phyloP scores from a whole-genome alignment of 64 coral and sea anemone species.

The Montipora sp. region DNA sequence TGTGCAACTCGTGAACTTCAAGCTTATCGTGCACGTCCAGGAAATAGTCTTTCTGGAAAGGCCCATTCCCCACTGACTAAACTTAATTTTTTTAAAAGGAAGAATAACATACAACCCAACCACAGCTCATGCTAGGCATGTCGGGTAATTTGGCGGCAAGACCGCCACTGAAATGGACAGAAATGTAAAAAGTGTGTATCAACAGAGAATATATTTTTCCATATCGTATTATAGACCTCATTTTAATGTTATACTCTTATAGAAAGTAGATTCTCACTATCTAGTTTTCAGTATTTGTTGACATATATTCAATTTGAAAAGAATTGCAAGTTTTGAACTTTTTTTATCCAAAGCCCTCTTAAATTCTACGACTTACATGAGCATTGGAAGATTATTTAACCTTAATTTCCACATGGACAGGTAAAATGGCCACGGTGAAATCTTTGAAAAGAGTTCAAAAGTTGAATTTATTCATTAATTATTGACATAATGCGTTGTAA shows the following conservation, averaged over 20 bases:
- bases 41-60: background rate
- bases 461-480: background rate
- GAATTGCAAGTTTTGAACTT: background rate
- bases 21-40: too few species aligned
- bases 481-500: background rate
- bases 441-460: constrained; percentile 13
- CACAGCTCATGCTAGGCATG: constrained; percentile 53
- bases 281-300: background rate
- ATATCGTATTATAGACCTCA: constrained; percentile 21
- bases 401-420: too few species aligned
- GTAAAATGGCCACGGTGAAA: background rate
- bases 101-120: background rate
- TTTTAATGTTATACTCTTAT: background rate
- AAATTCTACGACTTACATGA: background rate
- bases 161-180: constrained; percentile 26
- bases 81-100: background rate
- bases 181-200: constrained; percentile 31
- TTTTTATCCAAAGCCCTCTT: background rate
- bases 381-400: background rate
- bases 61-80: background rate
- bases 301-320: background rate
- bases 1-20: too few species aligned
- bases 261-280: background rate
- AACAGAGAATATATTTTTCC: constrained; percentile 62
- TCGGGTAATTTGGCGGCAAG: constrained; percentile 51